phyloP scores from a whole-genome alignment of 1,140 invertebrate species.

The Ceratitis capitata region DNA sequence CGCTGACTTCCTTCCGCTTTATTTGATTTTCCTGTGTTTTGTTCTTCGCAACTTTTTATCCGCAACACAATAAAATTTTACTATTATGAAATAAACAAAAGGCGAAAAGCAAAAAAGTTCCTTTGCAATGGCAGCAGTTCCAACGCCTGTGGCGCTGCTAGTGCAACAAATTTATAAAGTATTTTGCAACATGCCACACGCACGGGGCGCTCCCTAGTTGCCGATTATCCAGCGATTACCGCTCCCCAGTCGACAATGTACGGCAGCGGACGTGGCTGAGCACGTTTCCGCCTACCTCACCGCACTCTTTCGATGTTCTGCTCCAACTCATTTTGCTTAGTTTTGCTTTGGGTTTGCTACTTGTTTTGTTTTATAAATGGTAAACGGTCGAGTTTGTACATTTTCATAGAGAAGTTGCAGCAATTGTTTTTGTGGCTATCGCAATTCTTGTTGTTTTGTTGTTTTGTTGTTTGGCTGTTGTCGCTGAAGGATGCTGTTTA shows the following conservation, averaged over 20 bases:
- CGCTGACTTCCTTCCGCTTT: constrained; percentile 26
- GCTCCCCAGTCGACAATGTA: constrained; percentile 27
- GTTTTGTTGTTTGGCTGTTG: not conserved
- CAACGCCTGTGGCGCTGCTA: not conserved
- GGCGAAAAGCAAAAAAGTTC: not conserved
- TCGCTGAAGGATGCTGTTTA: not conserved
- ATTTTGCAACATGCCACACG: constrained; percentile 5
- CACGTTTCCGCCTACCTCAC: not conserved
- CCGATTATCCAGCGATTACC: constrained; percentile 33
- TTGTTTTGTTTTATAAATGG: not conserved
- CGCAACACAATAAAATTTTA: constrained; percentile 27
- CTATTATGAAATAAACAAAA: constrained; percentile 4
- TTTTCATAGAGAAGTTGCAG: not conserved
- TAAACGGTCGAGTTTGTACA: not conserved
- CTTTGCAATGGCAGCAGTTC: not conserved
- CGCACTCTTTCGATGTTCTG: not conserved
- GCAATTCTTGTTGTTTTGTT: not conserved
- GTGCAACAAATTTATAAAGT: constrained; percentile 35
- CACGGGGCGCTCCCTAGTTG: constrained; percentile 1
- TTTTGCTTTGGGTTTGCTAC: not conserved
- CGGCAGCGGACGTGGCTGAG: not conserved
- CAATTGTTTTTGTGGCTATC: not conserved
- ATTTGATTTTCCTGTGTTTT: constrained; percentile 28
- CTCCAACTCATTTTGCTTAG: not conserved
- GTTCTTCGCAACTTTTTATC: not conserved